A percentile compares a stretch with the other conserved stretches of the same genome.
Evolutionary conservation across 2,797 vertebrate genomes (phyloP).

Genomic region (Limosa lapponica): DNA sequence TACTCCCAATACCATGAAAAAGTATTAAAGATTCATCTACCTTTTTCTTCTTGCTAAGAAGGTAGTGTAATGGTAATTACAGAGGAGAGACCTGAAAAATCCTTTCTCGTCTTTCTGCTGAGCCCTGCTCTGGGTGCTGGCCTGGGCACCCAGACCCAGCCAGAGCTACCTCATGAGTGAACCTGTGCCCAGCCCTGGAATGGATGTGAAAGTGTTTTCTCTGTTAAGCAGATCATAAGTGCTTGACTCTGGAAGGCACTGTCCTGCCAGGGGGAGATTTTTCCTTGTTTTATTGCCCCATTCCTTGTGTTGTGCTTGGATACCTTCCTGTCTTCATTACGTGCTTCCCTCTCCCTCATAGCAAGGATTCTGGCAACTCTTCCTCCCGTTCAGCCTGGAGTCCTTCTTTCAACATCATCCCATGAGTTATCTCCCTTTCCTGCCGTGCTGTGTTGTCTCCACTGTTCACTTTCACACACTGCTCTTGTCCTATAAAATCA

Average conservation of each 20-base stretch:
- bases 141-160: background rate
- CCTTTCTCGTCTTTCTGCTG: background rate
- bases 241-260: background rate
- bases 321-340: background rate
- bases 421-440: background rate
- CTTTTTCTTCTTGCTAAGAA: background rate
- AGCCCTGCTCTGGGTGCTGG: background rate
- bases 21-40: background rate
- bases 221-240: background rate
- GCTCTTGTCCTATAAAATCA: conserved; percentile 34
- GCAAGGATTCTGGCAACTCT: background rate
- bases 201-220: background rate
- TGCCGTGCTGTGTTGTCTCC: background rate
- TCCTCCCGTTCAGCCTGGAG: background rate
- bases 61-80: background rate
- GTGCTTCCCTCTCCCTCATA: fast-evolving
- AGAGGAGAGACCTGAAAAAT: background rate
- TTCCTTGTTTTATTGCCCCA: background rate
- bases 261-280: background rate
- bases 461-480: background rate
- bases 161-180: background rate
- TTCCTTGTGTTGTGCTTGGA: background rate
- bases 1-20: background rate
- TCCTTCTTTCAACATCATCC: background rate
- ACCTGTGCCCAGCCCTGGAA: background rate